Base-by-base conservation (phyloP, 2,113 vertebrate genomes). In the Nycticorax nycticorax region DNA sequence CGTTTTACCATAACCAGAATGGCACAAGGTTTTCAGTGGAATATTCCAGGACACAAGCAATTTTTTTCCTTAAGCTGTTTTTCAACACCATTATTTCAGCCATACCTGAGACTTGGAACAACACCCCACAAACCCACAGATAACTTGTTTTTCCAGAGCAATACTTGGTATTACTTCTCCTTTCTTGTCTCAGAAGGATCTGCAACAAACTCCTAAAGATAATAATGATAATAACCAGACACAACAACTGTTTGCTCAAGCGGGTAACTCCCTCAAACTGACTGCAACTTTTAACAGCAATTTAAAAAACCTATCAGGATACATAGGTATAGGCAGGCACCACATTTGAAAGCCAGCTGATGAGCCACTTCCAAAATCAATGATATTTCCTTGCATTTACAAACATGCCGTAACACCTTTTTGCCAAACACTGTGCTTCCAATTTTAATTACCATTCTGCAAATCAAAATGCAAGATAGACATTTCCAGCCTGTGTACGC, bases 71-170 rank as follows among this genome's bases (percentile, higher is more conserved):
- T 23, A 50, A 73, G 68, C 33, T 69, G 45, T 30, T 93, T 85
- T 80, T 68, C 79, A 84, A 69, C 33, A 62, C 13, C 28, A 41
- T 81, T 26, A 71, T 41, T 89, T 75, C 59, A 92, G 66, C 47
- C n/a, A 11, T 81, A 87, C n/a, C 60, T 20, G 50, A 71, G 69
- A 81, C 73, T 39, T 53, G 39, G 56, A 63, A 62, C 64, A 37
- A 9, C 41, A 62, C 55, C 32, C 32, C 1, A 48, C 48, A 94
- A 93, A 50, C 41, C 41, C 81, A 69, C 41, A 77, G 21, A 8
- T 11, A 82, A 87, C 69, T 93, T 56, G 56, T 60, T 89, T 82
- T 82, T 82, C 85, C 77, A 85, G 55, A 77, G 56, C 28, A 78
- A 45, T 32, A 30, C 23, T 41, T 22, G 27, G 35, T 68, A 60